Conservation (phyloP, 2,888 invertebrate species). For the Antheraea assamensis region DNA sequence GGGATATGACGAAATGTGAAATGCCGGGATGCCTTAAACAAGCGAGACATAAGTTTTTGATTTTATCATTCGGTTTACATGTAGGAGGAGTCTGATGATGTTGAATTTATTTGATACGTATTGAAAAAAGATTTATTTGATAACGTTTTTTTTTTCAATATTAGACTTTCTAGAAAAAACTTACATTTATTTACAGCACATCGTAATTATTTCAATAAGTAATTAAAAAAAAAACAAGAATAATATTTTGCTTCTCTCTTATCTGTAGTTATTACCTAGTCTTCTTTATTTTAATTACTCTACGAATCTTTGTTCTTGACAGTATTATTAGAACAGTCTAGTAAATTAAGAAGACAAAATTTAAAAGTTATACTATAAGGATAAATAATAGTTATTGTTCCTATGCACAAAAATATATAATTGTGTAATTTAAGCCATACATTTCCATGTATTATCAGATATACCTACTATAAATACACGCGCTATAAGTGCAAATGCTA, state of each 20-base stretch:
- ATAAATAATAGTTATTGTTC: background rate
- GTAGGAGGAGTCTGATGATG: conserved; percentile 1
- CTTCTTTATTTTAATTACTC: background rate
- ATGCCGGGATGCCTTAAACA: conserved; percentile 18
- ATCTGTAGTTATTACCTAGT: too few species aligned
- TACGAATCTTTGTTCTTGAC: background rate
- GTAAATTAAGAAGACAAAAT: background rate
- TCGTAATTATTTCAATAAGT: too few species aligned
- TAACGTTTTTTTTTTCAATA: too few species aligned
- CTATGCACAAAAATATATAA: background rate
- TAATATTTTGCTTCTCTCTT: background rate
- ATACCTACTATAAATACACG: background rate
- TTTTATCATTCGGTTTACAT: background rate
- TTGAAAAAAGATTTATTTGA: too few species aligned
- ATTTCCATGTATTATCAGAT: background rate
- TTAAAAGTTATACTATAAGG: background rate
- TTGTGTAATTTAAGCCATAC: background rate
- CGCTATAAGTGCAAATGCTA: background rate
- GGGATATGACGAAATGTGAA: conserved; percentile 58
- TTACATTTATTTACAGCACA: too few species aligned
- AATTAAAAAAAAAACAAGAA: background rate
- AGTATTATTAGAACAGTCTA: background rate
- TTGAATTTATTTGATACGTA: too few species aligned
- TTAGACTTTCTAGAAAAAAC: too few species aligned
- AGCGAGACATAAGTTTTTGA: conserved; percentile 17